A percentile compares a stretch with the other conserved stretches of the same genome.
phyloP scores from a whole-genome alignment of 1,140 invertebrate species.

The Phthorimaea operculella region DNA sequence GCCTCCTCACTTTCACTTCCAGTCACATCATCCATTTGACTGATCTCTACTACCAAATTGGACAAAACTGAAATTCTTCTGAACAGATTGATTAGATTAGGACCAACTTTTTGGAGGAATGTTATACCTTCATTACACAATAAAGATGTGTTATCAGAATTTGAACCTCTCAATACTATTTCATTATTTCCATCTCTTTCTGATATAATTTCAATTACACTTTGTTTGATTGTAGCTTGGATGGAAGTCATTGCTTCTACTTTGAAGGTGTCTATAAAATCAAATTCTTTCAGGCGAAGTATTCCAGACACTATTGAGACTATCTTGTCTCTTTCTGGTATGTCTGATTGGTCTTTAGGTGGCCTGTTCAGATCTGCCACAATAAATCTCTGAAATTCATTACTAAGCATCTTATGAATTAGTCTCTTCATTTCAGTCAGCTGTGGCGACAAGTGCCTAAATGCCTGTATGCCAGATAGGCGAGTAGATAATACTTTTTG shows the following conservation, averaged over 20 bases:
- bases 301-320: constrained; percentile 91
- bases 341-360: constrained; percentile 72
- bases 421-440: constrained; percentile 96
- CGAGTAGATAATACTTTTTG: constrained; percentile 94
- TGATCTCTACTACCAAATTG: constrained; percentile 74
- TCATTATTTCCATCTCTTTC: constrained; percentile 74
- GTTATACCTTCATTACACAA: constrained; percentile 82
- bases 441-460: constrained; percentile 95
- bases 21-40: constrained; percentile 68
- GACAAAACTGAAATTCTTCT: constrained; percentile 76
- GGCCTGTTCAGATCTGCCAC: constrained; percentile 93
- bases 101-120: constrained; percentile 80
- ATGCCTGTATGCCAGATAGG: constrained; percentile 91
- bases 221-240: constrained; percentile 89
- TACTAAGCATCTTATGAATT: constrained; percentile 96
- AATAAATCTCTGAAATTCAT: constrained; percentile 94
- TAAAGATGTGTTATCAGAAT: constrained; percentile 74
- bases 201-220: constrained; percentile 82
- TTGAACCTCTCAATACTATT: constrained; percentile 72
- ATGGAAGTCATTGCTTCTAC: constrained; percentile 91
- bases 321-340: constrained; percentile 84
- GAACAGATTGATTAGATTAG: constrained; percentile 71
- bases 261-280: constrained; percentile 90
- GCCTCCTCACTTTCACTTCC: constrained; percentile 73
- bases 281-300: constrained; percentile 84